Evolutionary conservation across 2,797 vertebrate genomes (phyloP).

Genomic region (Discoglossus pictus): DNA sequence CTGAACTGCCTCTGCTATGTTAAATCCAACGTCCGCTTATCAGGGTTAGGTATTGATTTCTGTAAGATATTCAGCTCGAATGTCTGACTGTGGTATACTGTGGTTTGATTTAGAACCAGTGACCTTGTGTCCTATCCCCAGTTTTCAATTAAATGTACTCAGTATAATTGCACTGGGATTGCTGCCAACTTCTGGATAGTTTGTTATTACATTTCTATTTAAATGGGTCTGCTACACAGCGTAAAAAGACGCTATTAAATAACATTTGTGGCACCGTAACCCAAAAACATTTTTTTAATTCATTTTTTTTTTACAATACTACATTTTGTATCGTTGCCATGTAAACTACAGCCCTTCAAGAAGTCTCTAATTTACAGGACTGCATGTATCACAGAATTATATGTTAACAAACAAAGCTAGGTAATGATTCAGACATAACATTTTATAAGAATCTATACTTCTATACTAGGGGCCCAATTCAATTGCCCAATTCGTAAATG

Average conservation of each 20-base stretch:
- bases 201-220: constrained; percentile 13
- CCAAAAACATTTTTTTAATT: too few species aligned
- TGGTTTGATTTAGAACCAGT: constrained; percentile 62
- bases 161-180: constrained; percentile 31
- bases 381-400: too few species aligned
- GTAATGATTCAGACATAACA: too few species aligned
- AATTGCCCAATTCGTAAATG: too few species aligned
- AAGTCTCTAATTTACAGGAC: too few species aligned
- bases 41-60: constrained; percentile 60
- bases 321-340: too few species aligned
- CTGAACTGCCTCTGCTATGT: too few species aligned
- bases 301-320: too few species aligned
- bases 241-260: background rate
- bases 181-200: constrained; percentile 14
- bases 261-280: background rate
- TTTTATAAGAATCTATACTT: too few species aligned
- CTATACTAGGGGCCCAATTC: too few species aligned
- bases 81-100: constrained; percentile 57
- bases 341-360: too few species aligned
- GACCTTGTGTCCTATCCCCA: constrained; percentile 52
- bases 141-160: constrained; percentile 50
- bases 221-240: background rate
- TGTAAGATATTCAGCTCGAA: constrained; percentile 62
- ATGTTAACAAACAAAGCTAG: too few species aligned
- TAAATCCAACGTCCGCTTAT: constrained; percentile 57